These are phyloP conservation scores for Pandion haliaetus DNA, from an alignment of 2,113 vertebrate species.

Conservation along the genomic window DNA sequence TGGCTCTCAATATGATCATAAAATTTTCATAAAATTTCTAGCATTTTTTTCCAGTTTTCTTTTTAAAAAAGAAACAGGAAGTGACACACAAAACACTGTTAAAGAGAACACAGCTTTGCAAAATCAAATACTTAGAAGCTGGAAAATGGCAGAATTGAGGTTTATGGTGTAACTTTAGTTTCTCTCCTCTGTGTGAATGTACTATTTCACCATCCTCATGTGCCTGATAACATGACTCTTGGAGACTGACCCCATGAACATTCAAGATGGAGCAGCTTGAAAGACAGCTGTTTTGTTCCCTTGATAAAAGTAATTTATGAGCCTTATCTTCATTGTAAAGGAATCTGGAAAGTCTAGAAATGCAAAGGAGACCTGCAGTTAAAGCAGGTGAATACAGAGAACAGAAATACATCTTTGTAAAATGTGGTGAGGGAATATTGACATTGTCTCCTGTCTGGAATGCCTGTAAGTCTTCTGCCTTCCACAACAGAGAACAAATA, in stretches of 20 bases:
- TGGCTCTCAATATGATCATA: background rate
- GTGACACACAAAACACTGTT: background rate
- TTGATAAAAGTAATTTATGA: background rate
- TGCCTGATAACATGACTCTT: background rate
- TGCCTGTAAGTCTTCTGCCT: background rate
- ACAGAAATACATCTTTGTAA: background rate
- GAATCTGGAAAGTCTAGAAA: background rate
- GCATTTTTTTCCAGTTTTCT: background rate
- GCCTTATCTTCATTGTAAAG: background rate
- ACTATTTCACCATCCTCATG: background rate
- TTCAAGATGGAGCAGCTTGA: background rate
- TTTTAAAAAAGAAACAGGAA: background rate
- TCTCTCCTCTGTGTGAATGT: background rate
- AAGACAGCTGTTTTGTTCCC: background rate
- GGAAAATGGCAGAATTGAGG: background rate
- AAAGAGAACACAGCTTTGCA: background rate
- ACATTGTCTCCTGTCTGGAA: background rate
- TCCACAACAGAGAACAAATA: background rate
- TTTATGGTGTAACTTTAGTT: background rate
- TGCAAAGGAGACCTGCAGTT: background rate
- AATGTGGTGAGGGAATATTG: background rate
- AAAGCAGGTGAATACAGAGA: background rate
- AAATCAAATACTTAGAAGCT: background rate
- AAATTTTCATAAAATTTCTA: background rate
- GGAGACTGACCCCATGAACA: background rate